Conservation (phyloP, 2,113 vertebrate species). For the Cottus gobio region DNA sequence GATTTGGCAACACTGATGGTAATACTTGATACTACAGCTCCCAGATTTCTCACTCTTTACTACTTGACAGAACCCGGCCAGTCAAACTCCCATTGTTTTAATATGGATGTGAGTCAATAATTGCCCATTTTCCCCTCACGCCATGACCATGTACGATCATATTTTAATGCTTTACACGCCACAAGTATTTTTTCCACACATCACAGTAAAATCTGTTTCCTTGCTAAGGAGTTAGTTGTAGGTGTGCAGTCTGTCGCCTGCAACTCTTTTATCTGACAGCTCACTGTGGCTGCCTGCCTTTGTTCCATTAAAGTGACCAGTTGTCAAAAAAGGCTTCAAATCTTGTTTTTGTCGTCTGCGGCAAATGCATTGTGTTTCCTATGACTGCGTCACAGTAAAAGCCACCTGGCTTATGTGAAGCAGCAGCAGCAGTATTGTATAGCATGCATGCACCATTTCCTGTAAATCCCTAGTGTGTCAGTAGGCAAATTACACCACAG, state of each 20-base stretch:
- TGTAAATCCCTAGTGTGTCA: background rate
- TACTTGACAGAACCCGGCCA: background rate
- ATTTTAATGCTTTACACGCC: background rate
- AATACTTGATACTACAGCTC: background rate
- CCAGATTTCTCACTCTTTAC: background rate
- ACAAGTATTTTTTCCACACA: background rate
- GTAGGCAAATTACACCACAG: background rate
- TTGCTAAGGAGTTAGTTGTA: background rate
- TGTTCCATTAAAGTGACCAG: background rate
- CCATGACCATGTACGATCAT: background rate
- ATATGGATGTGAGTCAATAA: background rate
- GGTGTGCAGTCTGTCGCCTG: background rate
- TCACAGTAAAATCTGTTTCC: background rate
- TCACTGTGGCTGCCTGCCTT: background rate
- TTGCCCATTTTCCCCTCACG: background rate
- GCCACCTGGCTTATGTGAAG: background rate
- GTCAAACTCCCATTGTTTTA: background rate
- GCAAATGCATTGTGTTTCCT: background rate
- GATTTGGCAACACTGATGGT: background rate
- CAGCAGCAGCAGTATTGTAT: background rate
- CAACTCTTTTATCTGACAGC: background rate
- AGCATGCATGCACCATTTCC: background rate
- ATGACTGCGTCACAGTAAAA: background rate
- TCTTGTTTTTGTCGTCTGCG: background rate
- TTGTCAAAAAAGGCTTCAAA: background rate